Evolutionary conservation across 2,888 invertebrate genomes (phyloP).

Genomic region (Esperia sulphurella): DNA sequence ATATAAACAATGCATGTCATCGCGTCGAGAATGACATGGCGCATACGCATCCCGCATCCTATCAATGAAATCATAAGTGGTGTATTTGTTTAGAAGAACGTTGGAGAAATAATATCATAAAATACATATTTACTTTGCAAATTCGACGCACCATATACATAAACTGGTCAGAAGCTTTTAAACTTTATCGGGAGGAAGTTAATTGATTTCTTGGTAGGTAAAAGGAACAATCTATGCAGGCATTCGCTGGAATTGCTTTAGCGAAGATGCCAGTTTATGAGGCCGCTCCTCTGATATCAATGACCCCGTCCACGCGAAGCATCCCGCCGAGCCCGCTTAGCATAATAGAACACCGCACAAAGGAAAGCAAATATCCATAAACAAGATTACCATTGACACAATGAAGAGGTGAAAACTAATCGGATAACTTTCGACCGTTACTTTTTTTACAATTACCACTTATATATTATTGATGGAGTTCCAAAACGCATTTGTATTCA

Average conservation of each 20-base stretch:
- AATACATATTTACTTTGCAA: background rate
- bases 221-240: constrained; percentile 20
- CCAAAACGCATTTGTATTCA: background rate
- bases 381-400: constrained; percentile 18
- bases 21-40: constrained; percentile 41
- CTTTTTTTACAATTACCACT: background rate
- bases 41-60: constrained; percentile 22
- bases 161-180: background rate
- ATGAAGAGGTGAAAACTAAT: constrained; percentile 20
- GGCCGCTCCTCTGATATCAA: constrained; percentile 34
- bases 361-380: constrained; percentile 15
- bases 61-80: background rate
- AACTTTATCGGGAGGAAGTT: background rate
- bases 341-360: constrained; percentile 22
- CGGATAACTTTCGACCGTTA: constrained; percentile 2
- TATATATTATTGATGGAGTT: background rate
- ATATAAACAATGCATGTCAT: constrained; percentile 69
- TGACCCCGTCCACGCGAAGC: constrained; percentile 27
- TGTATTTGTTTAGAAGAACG: background rate
- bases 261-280: constrained; percentile 23
- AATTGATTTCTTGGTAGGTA: constrained; percentile 15
- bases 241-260: constrained; percentile 20
- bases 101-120: background rate
- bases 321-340: constrained; percentile 30
- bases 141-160: background rate